Evolutionary conservation across 2,888 invertebrate genomes (phyloP).

Genomic region (Agriopis marginaria): DNA sequence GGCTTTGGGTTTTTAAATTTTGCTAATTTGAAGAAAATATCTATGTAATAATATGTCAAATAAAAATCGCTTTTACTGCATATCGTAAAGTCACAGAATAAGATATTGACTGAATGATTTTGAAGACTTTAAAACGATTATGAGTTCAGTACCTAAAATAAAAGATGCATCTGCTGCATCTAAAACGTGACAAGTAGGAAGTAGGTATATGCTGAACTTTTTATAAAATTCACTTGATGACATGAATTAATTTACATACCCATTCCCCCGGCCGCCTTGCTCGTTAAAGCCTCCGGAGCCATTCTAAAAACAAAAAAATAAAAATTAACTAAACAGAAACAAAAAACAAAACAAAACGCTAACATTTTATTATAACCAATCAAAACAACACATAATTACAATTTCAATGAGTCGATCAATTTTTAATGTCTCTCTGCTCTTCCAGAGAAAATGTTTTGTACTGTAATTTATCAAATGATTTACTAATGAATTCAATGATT

Average conservation of each 20-base stretch:
- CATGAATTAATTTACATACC: slow-evolving; percentile 85
- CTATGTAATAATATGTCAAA: no score
- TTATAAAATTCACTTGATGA: no score
- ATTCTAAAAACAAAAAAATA: slow-evolving; percentile 92
- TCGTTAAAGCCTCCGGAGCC: slow-evolving; percentile 93
- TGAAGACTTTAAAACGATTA: no score
- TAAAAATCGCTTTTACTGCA: no score
- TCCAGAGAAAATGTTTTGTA: slow-evolving; percentile 7
- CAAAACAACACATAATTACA: slow-evolving; percentile 45
- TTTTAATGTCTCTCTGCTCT: slow-evolving; percentile 8
- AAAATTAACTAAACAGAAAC: slow-evolving; percentile 68
- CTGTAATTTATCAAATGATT: not conserved
- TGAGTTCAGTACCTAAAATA: no score
- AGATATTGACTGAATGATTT: no score
- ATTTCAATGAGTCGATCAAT: slow-evolving; percentile 47
- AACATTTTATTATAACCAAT: slow-evolving; percentile 66
- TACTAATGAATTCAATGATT: not conserved
- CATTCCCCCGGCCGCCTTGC: slow-evolving; percentile 92
- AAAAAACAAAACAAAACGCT: slow-evolving; percentile 66
- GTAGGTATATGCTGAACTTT: no score
- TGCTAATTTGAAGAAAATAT: no score
- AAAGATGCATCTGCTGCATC: no score
- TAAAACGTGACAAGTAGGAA: no score
- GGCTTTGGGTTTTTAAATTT: not conserved
- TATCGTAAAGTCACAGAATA: no score